These are phyloP conservation scores for Branchipolynoe longqiensis DNA, from an alignment of 2,888 invertebrate genomes.

Conservation along the genomic window DNA sequence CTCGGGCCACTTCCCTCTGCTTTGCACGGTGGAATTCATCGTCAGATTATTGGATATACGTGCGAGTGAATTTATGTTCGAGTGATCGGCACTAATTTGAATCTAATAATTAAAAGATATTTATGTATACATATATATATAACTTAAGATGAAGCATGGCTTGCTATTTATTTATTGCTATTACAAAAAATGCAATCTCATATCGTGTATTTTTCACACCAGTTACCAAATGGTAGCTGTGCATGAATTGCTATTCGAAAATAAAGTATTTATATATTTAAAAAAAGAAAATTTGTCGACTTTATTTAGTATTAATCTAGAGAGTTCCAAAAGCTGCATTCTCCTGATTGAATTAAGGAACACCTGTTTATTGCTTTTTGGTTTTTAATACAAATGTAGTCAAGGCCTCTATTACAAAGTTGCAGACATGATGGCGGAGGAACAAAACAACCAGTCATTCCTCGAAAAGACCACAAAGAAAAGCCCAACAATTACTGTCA, in stretches of 20 bases:
- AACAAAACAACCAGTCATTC: too few relatives aligned
- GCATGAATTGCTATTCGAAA: slow-evolving; percentile 49
- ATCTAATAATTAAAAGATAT: not conserved
- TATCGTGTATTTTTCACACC: slow-evolving; percentile 45
- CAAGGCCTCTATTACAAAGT: too few relatives aligned
- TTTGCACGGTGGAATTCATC: slow-evolving; percentile 1
- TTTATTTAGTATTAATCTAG: too few relatives aligned
- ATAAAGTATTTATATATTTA: slow-evolving; percentile 52
- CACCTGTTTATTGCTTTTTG: too few relatives aligned
- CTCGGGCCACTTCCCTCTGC: slow-evolving; percentile 20
- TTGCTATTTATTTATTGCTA: slow-evolving; percentile 52
- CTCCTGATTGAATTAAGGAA: too few relatives aligned
- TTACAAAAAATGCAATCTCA: slow-evolving; percentile 50
- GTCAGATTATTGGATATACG: not conserved
- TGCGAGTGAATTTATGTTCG: slow-evolving; percentile 15
- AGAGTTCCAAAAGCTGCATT: too few relatives aligned
- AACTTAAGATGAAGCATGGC: slow-evolving; percentile 27
- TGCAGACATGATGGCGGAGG: too few relatives aligned
- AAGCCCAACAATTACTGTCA: too few relatives aligned
- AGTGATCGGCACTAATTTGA: slow-evolving; percentile 41
- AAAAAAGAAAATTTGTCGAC: too few relatives aligned
- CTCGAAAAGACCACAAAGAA: too few relatives aligned
- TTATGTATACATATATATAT: slow-evolving; percentile 7
- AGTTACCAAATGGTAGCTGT: slow-evolving; percentile 28
- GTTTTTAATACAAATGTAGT: too few relatives aligned